Conservation (phyloP, 2,888 invertebrate genomes). For the Oxystoma pomonae region DNA sequence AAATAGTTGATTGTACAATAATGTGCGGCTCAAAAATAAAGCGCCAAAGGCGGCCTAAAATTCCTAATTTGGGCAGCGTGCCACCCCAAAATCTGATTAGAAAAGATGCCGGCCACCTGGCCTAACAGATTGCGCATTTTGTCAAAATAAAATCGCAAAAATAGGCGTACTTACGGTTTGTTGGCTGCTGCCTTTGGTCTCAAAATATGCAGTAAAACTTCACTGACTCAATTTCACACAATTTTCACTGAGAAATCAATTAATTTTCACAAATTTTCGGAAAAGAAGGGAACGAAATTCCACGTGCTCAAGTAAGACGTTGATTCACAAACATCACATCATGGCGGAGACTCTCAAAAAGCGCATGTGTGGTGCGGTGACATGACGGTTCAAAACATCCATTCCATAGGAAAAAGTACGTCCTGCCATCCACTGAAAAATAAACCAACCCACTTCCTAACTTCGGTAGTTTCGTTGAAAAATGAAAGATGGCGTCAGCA, state of each 20-base stretch:
- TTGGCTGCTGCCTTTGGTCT: slow-evolving; percentile 19
- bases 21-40: too few species aligned
- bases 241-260: background rate
- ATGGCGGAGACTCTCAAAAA: background rate
- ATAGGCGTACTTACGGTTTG: slow-evolving; percentile 34
- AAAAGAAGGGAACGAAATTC: background rate
- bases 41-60: background rate
- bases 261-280: background rate
- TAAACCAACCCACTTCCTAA: too few species aligned
- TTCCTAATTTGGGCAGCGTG: background rate
- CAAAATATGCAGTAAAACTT: background rate
- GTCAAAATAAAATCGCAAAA: background rate
- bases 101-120: background rate
- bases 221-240: background rate
- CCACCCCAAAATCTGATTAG: background rate
- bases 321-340: background rate
- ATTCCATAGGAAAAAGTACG: too few species aligned
- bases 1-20: too few species aligned
- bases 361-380: background rate
- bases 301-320: background rate
- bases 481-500: too few species aligned
- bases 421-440: too few species aligned
- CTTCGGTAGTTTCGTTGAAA: too few species aligned
- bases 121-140: background rate
- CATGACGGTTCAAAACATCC: too few species aligned